phyloP scores from a whole-genome alignment of 2,888 invertebrate genomes.

The Pyrgus malvae region DNA sequence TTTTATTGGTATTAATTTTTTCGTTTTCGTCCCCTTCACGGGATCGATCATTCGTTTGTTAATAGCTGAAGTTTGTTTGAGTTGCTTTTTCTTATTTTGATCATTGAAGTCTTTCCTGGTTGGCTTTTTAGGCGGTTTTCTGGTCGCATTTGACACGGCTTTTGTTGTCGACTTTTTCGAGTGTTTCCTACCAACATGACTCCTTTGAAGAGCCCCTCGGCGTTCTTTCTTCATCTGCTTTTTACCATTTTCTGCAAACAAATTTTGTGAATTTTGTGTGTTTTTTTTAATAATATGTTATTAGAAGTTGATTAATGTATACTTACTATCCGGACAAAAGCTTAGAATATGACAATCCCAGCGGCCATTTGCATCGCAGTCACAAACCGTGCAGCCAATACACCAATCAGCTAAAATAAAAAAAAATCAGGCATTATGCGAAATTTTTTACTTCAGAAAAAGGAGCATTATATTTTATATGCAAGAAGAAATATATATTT shows the following conservation, averaged over 20 bases:
- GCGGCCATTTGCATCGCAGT: slow-evolving; percentile 57
- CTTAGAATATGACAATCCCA: slow-evolving; percentile 69
- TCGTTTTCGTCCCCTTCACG: slow-evolving; percentile 22
- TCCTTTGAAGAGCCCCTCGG: slow-evolving; percentile 17
- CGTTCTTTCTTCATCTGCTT: slow-evolving; percentile 33
- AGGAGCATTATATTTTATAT: no score
- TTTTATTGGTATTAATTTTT: slow-evolving; percentile 18
- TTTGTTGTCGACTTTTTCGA: slow-evolving; percentile 28
- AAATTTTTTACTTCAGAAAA: no score
- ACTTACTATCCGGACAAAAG: slow-evolving; percentile 63
- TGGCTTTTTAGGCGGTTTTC: background rate
- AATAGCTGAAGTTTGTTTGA: background rate
- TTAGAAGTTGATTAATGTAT: background rate
- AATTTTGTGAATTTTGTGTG: background rate
- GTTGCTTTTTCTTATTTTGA: slow-evolving; percentile 18
- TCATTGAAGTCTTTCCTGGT: slow-evolving; percentile 8
- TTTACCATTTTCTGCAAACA: slow-evolving; percentile 35
- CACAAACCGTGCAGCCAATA: slow-evolving; percentile 66
- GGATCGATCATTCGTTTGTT: slow-evolving; percentile 11
- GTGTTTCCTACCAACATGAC: slow-evolving; percentile 30
- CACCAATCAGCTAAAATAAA: slow-evolving; percentile 65
- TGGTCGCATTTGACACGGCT: slow-evolving; percentile 20
- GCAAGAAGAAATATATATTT: no score
- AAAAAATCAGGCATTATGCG: no score
- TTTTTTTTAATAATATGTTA: background rate